Evolutionary conservation across 2,888 invertebrate genomes (phyloP).

Genomic region (Erannis defoliaria): DNA sequence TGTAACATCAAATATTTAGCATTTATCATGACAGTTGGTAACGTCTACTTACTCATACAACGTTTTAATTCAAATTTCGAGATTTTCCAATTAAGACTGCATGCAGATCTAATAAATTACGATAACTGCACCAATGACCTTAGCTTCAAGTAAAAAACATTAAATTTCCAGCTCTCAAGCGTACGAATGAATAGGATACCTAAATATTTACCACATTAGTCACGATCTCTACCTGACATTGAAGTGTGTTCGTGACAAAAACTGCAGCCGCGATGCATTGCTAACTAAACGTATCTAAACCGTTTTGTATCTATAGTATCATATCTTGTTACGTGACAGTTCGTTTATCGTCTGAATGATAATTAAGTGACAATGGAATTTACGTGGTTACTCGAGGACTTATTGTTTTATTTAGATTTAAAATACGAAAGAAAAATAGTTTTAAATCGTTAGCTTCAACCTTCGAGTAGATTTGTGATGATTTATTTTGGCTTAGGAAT

Average conservation of each 20-base stretch:
- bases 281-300: conserved; percentile 6
- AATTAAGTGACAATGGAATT: conserved; percentile 30
- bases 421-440: too few relatives aligned
- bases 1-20: too few relatives aligned
- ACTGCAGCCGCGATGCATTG: conserved; percentile 45
- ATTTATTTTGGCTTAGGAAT: too few relatives aligned
- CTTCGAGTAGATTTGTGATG: too few relatives aligned
- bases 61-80: not conserved
- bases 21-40: too few relatives aligned
- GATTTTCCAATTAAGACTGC: conserved; percentile 11
- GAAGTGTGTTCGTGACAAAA: conserved; percentile 49
- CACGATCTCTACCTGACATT: conserved; percentile 47
- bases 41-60: not conserved
- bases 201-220: conserved; percentile 37
- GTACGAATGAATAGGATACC: conserved; percentile 3
- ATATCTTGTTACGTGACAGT: conserved; percentile 48
- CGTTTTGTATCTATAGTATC: conserved; percentile 2
- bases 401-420: conserved; percentile 1
- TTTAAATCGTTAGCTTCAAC: too few relatives aligned
- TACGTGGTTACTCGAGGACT: conserved; percentile 23
- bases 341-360: conserved; percentile 43
- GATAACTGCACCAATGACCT: conserved; percentile 17
- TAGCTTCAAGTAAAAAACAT: not conserved
- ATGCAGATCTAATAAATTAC: conserved; percentile 10
- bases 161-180: conserved; percentile 6